phyloP scores from a whole-genome alignment of 2,888 invertebrate genomes.

The Notodonta dromedarius region DNA sequence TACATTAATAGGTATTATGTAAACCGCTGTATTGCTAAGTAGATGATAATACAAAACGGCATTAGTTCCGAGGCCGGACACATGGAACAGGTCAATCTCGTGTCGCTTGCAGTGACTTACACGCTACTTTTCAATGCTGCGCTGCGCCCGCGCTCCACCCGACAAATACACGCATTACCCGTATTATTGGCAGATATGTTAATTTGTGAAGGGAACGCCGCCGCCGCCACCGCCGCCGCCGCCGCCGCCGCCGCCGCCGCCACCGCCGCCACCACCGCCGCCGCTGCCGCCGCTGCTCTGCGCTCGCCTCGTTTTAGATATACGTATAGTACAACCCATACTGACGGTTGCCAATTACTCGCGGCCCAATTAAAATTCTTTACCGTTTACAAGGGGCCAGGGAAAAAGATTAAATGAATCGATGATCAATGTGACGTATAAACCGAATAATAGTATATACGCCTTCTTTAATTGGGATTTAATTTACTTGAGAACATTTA shows the following conservation, averaged over 20 bases:
- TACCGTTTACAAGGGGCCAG: neutral
- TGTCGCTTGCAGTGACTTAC: too few species aligned
- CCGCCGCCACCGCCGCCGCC: neutral
- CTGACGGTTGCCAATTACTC: neutral
- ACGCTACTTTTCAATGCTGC: too few species aligned
- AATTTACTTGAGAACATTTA: too few species aligned
- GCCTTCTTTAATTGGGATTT: neutral
- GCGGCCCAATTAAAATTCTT: constrained; percentile 1
- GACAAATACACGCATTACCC: neutral
- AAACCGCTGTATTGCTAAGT: too few species aligned
- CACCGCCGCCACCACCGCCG: neutral
- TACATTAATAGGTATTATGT: too few species aligned
- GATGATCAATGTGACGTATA: constrained; percentile 1
- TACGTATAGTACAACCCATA: too few species aligned
- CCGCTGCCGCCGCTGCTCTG: neutral
- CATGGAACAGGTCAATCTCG: too few species aligned
- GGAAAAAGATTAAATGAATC: neutral
- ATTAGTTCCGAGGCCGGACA: too few species aligned
- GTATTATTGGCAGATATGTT: constrained; percentile 1
- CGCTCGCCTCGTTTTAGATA: neutral
- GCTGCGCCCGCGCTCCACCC: neutral
- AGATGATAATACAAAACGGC: too few species aligned
- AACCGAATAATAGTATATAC: neutral
- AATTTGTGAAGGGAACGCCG: constrained; percentile 1
- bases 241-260: neutral